These are phyloP conservation scores for Scaptomyza tumidula DNA, from an alignment of 2,888 invertebrate species.

Conservation along the genomic window DNA sequence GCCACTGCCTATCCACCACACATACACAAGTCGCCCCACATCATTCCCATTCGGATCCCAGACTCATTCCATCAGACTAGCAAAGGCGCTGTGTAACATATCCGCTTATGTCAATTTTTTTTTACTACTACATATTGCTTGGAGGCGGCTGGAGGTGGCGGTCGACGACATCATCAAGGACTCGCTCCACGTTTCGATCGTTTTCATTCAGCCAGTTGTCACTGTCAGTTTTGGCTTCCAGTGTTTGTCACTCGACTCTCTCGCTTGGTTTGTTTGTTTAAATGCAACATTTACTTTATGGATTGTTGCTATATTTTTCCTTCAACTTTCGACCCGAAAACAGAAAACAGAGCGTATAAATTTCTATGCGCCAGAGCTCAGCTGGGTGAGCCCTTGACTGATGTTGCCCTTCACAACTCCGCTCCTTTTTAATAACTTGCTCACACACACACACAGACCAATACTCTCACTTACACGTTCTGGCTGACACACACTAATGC, in stretches of 20 bases:
- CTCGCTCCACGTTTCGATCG: constrained; percentile 49
- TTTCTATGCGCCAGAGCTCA: constrained; percentile 66
- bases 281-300: constrained; percentile 79
- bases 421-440: constrained; percentile 76
- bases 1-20: constrained; percentile 53
- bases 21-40: constrained; percentile 4
- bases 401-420: constrained; percentile 74
- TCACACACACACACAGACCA: constrained; percentile 37
- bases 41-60: constrained; percentile 1
- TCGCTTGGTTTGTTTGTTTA: constrained; percentile 71
- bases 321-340: constrained; percentile 74
- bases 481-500: constrained; percentile 51
- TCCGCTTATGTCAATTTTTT: constrained; percentile 77
- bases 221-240: constrained; percentile 75
- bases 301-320: constrained; percentile 79
- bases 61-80: constrained; percentile 32
- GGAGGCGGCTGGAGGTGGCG: constrained; percentile 13
- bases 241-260: constrained; percentile 65
- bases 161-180: constrained; percentile 62
- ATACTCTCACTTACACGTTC: constrained; percentile 6
- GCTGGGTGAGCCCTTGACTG: constrained; percentile 76
- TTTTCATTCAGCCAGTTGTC: constrained; percentile 72
- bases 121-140: constrained; percentile 47
- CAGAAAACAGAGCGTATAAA: constrained; percentile 62
- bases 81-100: constrained; percentile 76